Base-by-base conservation (phyloP, 2,797 vertebrate genomes). In the Tympanoctomys barrerae region DNA sequence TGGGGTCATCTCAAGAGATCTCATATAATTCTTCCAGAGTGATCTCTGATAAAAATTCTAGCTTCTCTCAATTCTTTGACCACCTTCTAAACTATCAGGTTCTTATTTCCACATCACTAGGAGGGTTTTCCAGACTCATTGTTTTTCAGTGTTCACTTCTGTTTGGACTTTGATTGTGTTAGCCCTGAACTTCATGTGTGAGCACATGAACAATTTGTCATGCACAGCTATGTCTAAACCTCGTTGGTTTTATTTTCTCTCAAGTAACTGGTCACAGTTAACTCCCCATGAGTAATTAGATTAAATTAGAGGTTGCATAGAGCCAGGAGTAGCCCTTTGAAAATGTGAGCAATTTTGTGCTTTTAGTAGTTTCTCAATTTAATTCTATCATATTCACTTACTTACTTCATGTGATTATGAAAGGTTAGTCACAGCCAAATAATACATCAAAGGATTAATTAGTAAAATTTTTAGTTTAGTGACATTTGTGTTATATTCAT, bases 11-110 rank as follows among this genome's bases (percentile, higher is more conserved):
- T 90, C 49, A 93, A 88, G n/a, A 49, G 12, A 64, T 42, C 10
- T 39, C 33, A 73, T 28, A 4, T 39, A 84, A 36, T 22, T 82
- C 59, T 96, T 73, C 46, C 16, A 22, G 8, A 70, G 18, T 4
- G 70, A 59, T 42, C 57, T 73, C 89, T 90, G 54, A 62, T 49
- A 26, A n/a, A 33, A 94, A 87, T 39, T 94, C 24, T 70, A 57
- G 21, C 18, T 70, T 49, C 28, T 78, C 84, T n/a, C 39, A 91
- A 82, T 36, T 77, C 16, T 31, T 86, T 84, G 62, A 36, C 14
- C 39, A 70, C 70, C 9, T 28, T 70, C 0, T 16, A 92, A 87
- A 81, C 46, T 26, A 89, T 70, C 57, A 71, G 13, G 18, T 81
- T 5, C 31, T 21, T 18, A 42, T 59, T 91, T 24, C 68, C 10